Percentiles rank a stretch among this genome's conserved stretches.
phyloP scores from a whole-genome alignment of 2,797 vertebrate genomes.

The Pipistrellus pipistrellus region DNA sequence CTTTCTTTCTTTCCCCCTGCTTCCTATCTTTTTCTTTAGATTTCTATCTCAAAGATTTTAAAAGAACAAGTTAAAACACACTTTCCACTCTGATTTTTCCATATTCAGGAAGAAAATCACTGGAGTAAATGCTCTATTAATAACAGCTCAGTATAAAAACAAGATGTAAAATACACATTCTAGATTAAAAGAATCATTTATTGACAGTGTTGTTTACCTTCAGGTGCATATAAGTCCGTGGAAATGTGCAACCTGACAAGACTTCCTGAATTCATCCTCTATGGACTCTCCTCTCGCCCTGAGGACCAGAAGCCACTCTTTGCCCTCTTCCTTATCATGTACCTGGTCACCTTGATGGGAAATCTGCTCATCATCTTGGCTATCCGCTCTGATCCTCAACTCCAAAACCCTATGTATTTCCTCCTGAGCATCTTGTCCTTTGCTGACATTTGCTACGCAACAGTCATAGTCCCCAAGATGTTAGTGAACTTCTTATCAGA shows the following conservation, averaged over 20 bases:
- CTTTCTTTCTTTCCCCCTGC: accelerated
- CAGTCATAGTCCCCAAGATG: constrained; percentile 66
- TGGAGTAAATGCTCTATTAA: neutral
- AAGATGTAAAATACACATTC: neutral
- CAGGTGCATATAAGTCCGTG: neutral
- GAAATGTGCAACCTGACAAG: constrained; percentile 41
- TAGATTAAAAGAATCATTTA: neutral
- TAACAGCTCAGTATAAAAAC: neutral
- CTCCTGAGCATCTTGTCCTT: constrained; percentile 74
- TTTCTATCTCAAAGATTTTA: neutral
- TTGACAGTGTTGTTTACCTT: neutral
- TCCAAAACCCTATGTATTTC: constrained; percentile 78
- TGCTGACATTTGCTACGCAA: constrained; percentile 66
- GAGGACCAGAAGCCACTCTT: constrained; percentile 72
- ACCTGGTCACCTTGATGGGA: constrained; percentile 65
- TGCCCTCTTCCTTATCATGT: constrained; percentile 60
- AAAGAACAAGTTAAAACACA: neutral
- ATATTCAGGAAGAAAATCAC: neutral
- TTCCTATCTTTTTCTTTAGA: neutral
- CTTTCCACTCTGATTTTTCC: neutral
- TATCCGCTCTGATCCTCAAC: constrained; percentile 34
- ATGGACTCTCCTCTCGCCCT: constrained; percentile 56
- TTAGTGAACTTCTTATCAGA: constrained; percentile 62
- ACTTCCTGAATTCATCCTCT: constrained; percentile 63
- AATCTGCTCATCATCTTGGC: constrained; percentile 64